These are phyloP conservation scores for Xanthia togata DNA, from an alignment of 2,888 invertebrate species.

Conservation along the genomic window DNA sequence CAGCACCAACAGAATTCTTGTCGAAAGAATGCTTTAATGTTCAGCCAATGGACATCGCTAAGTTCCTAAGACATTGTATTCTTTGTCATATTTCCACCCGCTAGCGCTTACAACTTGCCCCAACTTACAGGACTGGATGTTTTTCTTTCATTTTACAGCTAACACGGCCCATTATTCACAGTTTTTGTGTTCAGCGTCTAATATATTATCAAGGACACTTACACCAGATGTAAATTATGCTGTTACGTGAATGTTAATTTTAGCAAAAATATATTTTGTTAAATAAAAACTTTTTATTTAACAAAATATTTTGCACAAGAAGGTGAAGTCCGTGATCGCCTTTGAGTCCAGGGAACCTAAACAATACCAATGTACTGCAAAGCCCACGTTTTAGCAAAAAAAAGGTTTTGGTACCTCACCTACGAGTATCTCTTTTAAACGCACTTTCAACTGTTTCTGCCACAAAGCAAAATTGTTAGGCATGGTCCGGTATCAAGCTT, in stretches of 20 bases:
- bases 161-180: slow-evolving; percentile 53
- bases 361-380: not conserved
- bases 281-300: not conserved
- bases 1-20: not conserved
- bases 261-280: not conserved
- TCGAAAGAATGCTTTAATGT: not conserved
- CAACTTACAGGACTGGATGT: slow-evolving; percentile 31
- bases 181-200: slow-evolving; percentile 48
- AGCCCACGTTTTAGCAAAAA: too few species aligned
- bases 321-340: accelerated
- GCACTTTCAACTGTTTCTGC: too few species aligned
- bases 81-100: not conserved
- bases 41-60: not conserved
- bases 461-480: not conserved
- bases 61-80: not conserved
- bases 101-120: slow-evolving; percentile 12
- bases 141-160: slow-evolving; percentile 59
- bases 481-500: not conserved
- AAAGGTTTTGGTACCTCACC: not conserved
- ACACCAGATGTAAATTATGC: slow-evolving; percentile 24
- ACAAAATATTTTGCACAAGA: too few species aligned
- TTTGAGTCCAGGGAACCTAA: not conserved
- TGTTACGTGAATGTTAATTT: slow-evolving; percentile 14
- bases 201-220: slow-evolving; percentile 42
- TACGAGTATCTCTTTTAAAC: too few species aligned